Evolutionary conservation across 2,888 invertebrate genomes (phyloP), one percentile per base, ranked within the genome.

Genomic region (Orgyia antiqua): DNA sequence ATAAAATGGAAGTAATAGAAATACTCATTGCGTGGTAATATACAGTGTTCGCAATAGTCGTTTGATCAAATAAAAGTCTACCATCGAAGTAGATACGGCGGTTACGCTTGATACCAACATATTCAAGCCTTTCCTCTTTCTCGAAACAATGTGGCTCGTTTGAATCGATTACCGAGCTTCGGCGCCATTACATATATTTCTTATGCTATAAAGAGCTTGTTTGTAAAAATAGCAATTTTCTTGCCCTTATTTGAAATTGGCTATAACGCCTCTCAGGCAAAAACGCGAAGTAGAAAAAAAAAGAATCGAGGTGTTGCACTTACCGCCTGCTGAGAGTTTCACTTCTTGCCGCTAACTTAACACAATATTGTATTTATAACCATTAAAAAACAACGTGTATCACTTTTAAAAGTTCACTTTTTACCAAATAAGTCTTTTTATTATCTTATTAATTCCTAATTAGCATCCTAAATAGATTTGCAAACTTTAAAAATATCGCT

Each of bases 151-250:
- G 63, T 67, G 61, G 52, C 65, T 62, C 56, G 64, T 70, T 72
- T 69, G 66, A 75, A 75, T 73, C 64, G 69, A 73, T 70, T 72
- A 69, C 68, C 46, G 52, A 55, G 56, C 53, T 59, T 66, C 61
- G 63, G 62, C 57, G 60, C 64, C 58, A 51, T 55, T 47, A 45
- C 60, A 63, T 59, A 62, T 50, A 67, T 64, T 75, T 73, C 70
- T 76, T 69, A 60, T 57, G 31, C 49, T 47, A 51, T 62, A 63
- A 64, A 62, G 59, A 61, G 69, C 68, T 73, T 70, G 69, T 76
- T 75, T 72, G 68, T 69, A 68, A 70, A 70, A 72, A 69, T 70
- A 68, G 65, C 66, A 71, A 72, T 73, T 73, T 74, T 70, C 69
- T 72, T 68, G 60, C 60, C 53, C 62, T 65, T 68, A 65, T 64